Evolutionary conservation across 2,113 vertebrate species (phyloP).

Genomic region (Peromyscus polionotus): DNA sequence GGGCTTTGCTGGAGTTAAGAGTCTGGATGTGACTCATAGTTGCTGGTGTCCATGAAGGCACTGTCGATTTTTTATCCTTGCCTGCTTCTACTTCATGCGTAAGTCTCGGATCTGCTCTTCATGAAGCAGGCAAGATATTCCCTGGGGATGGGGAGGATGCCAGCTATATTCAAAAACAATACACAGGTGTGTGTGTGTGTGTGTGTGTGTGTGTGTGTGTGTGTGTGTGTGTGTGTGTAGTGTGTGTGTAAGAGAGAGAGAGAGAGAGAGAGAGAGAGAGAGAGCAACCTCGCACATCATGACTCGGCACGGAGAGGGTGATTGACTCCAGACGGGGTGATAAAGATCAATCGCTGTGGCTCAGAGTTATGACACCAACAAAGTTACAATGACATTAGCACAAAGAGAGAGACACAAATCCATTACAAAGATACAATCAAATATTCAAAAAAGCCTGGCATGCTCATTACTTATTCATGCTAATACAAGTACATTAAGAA

Average conservation of each 20-base stretch:
- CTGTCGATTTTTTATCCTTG: background rate
- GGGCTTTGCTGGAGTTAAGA: background rate
- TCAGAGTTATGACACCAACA: constrained; percentile 93
- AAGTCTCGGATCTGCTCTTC: constrained; percentile 60
- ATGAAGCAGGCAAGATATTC: background rate
- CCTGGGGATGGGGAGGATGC: background rate
- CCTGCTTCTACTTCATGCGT: background rate
- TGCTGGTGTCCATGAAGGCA: background rate
- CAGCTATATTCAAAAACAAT: constrained; percentile 76
- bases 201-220: constrained; percentile 19
- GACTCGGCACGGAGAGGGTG: constrained; percentile 87
- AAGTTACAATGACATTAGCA: constrained; percentile 93
- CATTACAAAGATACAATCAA: constrained; percentile 97
- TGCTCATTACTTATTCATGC: constrained; percentile 98
- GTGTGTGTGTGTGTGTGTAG: background rate
- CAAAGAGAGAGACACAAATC: constrained; percentile 94
- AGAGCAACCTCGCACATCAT: constrained; percentile 61
- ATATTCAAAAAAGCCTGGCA: constrained; percentile 97
- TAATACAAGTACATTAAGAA: constrained; percentile 99
- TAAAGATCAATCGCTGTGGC: constrained; percentile 94
- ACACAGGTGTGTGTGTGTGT: constrained; percentile 47
- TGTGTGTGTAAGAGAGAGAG: background rate
- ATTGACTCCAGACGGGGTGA: constrained; percentile 93
- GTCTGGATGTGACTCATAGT: background rate
- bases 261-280: background rate